Conservation (phyloP, 1,140 invertebrate species). For the Choristoneura fumiferana region DNA sequence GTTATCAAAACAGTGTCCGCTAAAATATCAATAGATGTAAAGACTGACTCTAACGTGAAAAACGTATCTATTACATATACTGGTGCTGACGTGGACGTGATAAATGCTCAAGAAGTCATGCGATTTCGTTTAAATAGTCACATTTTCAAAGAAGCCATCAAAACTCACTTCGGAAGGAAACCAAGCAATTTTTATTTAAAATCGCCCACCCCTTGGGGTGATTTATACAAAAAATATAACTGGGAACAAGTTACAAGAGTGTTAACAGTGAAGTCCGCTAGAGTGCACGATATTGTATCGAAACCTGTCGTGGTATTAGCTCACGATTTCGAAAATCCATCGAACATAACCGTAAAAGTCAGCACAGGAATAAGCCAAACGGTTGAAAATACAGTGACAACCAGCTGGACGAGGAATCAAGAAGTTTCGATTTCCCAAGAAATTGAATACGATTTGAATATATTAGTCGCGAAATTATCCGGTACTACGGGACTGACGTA, state of each 20-base stretch:
- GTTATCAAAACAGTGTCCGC: background rate
- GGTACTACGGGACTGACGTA: constrained; percentile 39
- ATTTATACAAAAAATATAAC: background rate
- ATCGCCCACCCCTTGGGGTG: constrained; percentile 7
- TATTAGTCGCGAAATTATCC: constrained; percentile 10
- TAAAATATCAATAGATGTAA: constrained; percentile 7
- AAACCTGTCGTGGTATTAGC: constrained; percentile 40
- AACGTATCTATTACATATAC: background rate
- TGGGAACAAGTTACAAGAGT: constrained; percentile 23
- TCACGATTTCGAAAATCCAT: constrained; percentile 57
- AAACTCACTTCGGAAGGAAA: constrained; percentile 7
- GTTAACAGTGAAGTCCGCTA: constrained; percentile 47
- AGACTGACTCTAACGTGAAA: background rate
- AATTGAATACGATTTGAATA: constrained; percentile 38
- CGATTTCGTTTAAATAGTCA: background rate
- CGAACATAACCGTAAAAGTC: constrained; percentile 51
- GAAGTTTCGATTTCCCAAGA: constrained; percentile 43
- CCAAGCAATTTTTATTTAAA: constrained; percentile 6
- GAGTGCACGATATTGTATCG: constrained; percentile 34
- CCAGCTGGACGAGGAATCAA: constrained; percentile 43
- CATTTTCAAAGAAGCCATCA: background rate
- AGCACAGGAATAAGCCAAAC: constrained; percentile 58
- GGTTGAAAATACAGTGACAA: constrained; percentile 54
- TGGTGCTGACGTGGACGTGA: background rate
- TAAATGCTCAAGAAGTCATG: background rate